Base-by-base conservation (phyloP, 2,888 invertebrate genomes). In the Dione juno region DNA sequence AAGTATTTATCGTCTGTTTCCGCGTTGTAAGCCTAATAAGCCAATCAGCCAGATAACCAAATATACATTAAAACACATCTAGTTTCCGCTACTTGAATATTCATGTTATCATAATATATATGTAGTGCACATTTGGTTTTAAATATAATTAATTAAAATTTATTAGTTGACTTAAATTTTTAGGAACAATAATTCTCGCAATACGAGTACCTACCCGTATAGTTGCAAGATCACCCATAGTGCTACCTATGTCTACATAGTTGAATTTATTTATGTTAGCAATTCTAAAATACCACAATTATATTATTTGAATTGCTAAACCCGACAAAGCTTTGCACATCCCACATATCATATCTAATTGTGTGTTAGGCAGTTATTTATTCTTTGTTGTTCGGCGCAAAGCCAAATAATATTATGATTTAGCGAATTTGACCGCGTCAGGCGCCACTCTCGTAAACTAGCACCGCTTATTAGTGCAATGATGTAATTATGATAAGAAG, bases 381-480 rank as follows among this genome's bases (percentile, higher is more conserved):
- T 67, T 77, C 77, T 77, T 82, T 84, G 84, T 70, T 28, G 84
- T 70, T 81, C 82, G 88, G 89, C 89, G 82, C 80, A 76, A 77
- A 84, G 91, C 90, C 91, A 92, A 90, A 88, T 86, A 82, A 88
- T 86, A 82, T 77, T 87, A 86, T 89, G 90, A 90, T 91, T 88
- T 89, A 90, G 81, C 71, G 84, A 81, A 80, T 79, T 72, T 78
- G 81, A 79, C 76, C 76, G 77, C 74, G 77, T 70, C 80, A 84
- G 86, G 88, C 88, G 89, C 89, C 88, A 86, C 87, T 85, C 82
- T 85, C 83, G 81, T 84, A 83, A 82, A 82, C 80, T 76, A 79
- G 70, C 80, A 76, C 81, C 81, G 81, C 63, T 66, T 73, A 75
- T 66, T 70, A 70, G 69, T 52, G 61, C 61, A 65, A 75, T 74